Evolutionary conservation across 2,888 invertebrate genomes (phyloP).

Genomic region (Parascotia fuliginaria): DNA sequence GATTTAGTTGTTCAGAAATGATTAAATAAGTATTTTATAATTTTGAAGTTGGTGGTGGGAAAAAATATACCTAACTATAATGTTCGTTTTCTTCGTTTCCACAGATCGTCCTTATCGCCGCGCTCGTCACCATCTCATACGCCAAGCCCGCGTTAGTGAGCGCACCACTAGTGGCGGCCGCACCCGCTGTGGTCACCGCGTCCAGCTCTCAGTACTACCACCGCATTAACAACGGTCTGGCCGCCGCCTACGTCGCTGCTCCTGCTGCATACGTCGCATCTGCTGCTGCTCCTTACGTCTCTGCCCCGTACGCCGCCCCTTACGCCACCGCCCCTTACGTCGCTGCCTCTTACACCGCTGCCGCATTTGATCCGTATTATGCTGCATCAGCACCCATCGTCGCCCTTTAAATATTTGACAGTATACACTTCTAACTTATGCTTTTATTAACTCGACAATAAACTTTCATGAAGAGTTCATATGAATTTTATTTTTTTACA

Average conservation of each 20-base stretch:
- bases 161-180: slow-evolving; percentile 66
- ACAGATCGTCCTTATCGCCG: slow-evolving; percentile 69
- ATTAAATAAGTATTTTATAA: no score
- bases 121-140: slow-evolving; percentile 66
- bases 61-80: no score
- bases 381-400: slow-evolving; percentile 41
- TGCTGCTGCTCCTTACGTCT: slow-evolving; percentile 59
- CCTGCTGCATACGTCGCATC: slow-evolving; percentile 68
- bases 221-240: slow-evolving; percentile 86
- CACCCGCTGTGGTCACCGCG: slow-evolving; percentile 86
- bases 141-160: slow-evolving; percentile 70
- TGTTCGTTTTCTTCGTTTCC: not conserved
- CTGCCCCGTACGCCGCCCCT: slow-evolving; percentile 51
- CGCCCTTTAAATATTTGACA: slow-evolving; percentile 43
- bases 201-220: slow-evolving; percentile 89
- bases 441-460: slow-evolving; percentile 24
- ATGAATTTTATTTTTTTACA: not conserved
- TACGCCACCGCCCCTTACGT: slow-evolving; percentile 26
- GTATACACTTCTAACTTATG: slow-evolving; percentile 26
- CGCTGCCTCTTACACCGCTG: slow-evolving; percentile 35
- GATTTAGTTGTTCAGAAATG: no score
- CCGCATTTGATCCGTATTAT: not conserved
- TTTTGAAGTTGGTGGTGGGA: no score
- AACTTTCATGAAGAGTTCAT: slow-evolving; percentile 27
- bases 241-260: slow-evolving; percentile 74